A percentile compares a stretch with the other conserved stretches of the same genome.
Conservation (phyloP, 2,888 invertebrate genomes). For the Drosophila vallismaia region DNA sequence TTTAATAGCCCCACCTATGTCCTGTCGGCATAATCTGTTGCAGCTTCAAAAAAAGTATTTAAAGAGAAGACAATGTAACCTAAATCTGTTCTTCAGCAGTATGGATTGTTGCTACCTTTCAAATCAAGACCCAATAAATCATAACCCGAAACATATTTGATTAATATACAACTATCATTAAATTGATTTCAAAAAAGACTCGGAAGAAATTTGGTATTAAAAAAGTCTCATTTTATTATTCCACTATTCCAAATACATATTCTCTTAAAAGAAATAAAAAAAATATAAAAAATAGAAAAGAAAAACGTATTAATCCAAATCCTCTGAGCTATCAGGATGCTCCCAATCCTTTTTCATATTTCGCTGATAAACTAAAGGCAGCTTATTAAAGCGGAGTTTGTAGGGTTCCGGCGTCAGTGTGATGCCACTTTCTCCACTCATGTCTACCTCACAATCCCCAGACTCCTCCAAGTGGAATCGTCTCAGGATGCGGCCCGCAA, state of each 20-base stretch:
- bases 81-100: no score
- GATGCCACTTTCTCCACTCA: slow-evolving; percentile 90
- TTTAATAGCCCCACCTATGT: not conserved
- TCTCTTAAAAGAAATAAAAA: slow-evolving; percentile 12
- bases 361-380: not conserved
- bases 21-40: not conserved
- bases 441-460: slow-evolving; percentile 83
- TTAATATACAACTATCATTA: no score
- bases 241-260: slow-evolving; percentile 1
- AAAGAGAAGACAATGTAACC: no score
- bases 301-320: slow-evolving; percentile 1
- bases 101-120: no score
- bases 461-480: slow-evolving; percentile 84
- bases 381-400: slow-evolving; percentile 57
- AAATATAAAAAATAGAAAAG: not conserved
- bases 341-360: not conserved
- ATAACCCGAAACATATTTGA: no score
- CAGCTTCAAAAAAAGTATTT: no score
- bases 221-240: slow-evolving; percentile 1
- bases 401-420: slow-evolving; percentile 89
- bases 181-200: no score
- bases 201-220: not conserved
- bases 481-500: slow-evolving; percentile 87
- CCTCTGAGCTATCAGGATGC: not conserved
- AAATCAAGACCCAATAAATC: no score